Base-by-base conservation (phyloP, 2,888 invertebrate species). In the Caenorhabditis becei region DNA sequence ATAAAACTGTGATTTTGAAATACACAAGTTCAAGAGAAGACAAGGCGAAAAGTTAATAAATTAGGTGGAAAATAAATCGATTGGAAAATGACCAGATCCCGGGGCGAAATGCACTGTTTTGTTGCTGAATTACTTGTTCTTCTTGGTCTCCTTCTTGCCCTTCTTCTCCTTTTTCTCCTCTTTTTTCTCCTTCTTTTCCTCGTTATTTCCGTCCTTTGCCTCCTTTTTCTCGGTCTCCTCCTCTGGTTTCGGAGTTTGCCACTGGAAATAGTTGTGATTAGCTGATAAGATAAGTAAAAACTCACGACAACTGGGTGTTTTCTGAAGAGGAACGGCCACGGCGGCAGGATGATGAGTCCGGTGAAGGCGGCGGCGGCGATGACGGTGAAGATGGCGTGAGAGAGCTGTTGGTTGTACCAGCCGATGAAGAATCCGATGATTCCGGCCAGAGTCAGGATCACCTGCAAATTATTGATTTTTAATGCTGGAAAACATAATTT, bases 311-410 rank as follows among this genome's bases (percentile, higher is more conserved):
- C 71, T 4, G 88, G 86, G 72, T 90, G 80, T 26, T 84, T 85
- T 62, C 89, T 84, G 80, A 87, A 90, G 59, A 86, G 84, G 75
- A 85, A 87, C 23, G 90, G 87, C 90, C 90, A 91, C 37, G 90
- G 89, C 28, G 88, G 89, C 28, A 90, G 79, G 58, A 89, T 85
- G 70, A 91, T 66, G 24, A 90, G 69, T 5, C 83, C 84, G 14
- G 90, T 81, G 67, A 90, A 66, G 10, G 81, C 65, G 14, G 87
- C 84, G 18, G 89, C 89, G 7, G 71, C 81, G 28, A 87, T 75
- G 24, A 91, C 83, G 10, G 63, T 85, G 77, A 72, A 86, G 37
- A 87, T 83, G 5, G 85, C 83, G 49, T 86, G 75, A 1, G 84
- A 84, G 35, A 87, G 85, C 56, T 87, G 87, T 54, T 90, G 89